Base-by-base conservation (phyloP, 2,797 vertebrate species). In the Echiichthys vipera region DNA sequence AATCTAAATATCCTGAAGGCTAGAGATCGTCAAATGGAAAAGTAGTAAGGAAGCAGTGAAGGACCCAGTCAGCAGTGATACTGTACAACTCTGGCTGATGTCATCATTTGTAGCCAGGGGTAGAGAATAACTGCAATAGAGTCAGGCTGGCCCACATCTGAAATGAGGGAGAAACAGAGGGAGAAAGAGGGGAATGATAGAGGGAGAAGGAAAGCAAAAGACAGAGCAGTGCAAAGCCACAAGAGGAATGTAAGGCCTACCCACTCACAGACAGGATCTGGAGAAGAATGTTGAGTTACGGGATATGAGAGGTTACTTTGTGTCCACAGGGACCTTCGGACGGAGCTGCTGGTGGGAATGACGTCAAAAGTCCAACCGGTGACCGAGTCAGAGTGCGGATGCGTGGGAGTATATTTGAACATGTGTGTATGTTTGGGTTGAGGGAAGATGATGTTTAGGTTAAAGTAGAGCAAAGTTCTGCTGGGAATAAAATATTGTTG, bases 231-330 rank as follows among this genome's bases (percentile, higher is more conserved):
- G 34, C 67, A 71, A 77, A 89, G 75, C 76, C 80, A 65, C 84
- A 84, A 20, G 51, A 85, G 85, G 86, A 92, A 93, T 91, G 87
- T 46, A 29, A 81, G 79, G 74, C 72, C 76, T 78, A 65, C 81
- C 78, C 83, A 77, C 78, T 84, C 36, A 5, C 51, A 42, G 80
- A 18, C 46, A 42, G 25, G 61, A 77, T 40, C 64, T 30, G 18
- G 5, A 47, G 57, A 22, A 17, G 40, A 63, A 29, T 24, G 42
- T 65, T 46, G 61, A 46, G n/a, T 76, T 76, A 71, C 57, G 34
- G 84, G 80, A 87, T 83, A 49, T 84, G 67, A 82, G 54, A 39
- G 59, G 49, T 29, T 39, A 57, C 22, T 42, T 59, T 40, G 74
- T 74, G 66, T 67, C 71, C 54, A 14, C 47, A 4, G 51, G 78